Evolutionary conservation across 2,113 vertebrate genomes (phyloP).

Genomic region (Indicator maculatus): DNA sequence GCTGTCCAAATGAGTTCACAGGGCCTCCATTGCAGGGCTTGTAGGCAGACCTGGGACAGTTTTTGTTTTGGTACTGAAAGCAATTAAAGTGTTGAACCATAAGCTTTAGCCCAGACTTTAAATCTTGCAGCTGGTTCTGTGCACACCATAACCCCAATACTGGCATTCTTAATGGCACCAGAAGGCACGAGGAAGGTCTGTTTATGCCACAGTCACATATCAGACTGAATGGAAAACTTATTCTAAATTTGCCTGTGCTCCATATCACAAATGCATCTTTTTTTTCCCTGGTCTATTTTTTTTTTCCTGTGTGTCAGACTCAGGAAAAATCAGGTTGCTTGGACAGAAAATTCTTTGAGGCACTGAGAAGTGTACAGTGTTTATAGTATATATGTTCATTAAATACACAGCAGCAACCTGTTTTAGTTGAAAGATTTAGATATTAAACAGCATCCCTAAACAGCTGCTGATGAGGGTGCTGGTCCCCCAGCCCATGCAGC

Average conservation of each 20-base stretch:
- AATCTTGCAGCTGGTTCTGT: accelerated
- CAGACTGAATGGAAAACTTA: neutral
- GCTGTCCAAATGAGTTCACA: neutral
- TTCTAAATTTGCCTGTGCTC: neutral
- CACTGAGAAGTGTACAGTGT: neutral
- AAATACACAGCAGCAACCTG: neutral
- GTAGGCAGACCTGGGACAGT: neutral
- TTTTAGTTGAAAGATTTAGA: neutral
- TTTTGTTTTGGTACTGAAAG: neutral
- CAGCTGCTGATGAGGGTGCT: neutral
- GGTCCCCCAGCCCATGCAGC: neutral
- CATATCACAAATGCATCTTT: neutral
- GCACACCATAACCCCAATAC: neutral
- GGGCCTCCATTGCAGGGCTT: neutral
- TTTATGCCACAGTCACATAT: neutral
- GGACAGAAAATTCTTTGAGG: neutral
- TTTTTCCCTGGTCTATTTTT: neutral
- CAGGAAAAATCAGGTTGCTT: neutral
- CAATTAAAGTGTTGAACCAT: neutral
- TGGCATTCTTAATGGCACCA: neutral
- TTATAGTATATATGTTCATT: neutral
- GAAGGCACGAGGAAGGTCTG: neutral
- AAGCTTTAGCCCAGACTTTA: neutral
- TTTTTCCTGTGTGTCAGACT: neutral
- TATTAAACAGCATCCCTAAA: neutral